Percentiles rank a stretch among this genome's conserved stretches.
Conservation (phyloP, 2,113 vertebrate genomes). For the Callospermophilus lateralis region DNA sequence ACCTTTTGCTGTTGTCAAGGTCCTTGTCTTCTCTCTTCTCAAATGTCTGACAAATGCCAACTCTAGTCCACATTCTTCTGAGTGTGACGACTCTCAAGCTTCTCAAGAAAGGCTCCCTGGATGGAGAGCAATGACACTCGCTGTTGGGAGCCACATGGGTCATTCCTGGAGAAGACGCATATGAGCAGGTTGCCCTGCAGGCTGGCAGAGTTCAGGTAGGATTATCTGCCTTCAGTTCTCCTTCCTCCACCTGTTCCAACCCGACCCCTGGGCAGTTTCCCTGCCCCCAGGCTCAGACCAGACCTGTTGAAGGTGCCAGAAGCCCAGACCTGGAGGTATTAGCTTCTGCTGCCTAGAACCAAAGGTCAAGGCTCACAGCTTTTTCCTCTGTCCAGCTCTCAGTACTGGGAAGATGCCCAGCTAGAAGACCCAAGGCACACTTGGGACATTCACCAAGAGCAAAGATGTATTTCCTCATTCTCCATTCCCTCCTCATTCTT, state of each 20-base stretch:
- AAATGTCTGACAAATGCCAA: not conserved
- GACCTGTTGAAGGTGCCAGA: not conserved
- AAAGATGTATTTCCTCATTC: not conserved
- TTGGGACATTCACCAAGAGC: not conserved
- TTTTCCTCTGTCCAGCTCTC: not conserved
- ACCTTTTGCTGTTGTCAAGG: not conserved
- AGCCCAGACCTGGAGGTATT: not conserved
- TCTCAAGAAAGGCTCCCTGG: not conserved
- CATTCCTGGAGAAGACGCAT: not conserved
- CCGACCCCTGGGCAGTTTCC: not conserved
- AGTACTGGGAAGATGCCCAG: not conserved
- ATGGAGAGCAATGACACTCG: not conserved
- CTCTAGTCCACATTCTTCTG: not conserved
- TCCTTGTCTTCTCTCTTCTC: not conserved
- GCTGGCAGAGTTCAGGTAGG: accelerated
- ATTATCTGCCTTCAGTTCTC: not conserved
- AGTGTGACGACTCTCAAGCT: not conserved
- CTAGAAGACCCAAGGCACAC: not conserved
- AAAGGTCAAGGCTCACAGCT: not conserved
- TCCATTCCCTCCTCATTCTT: not conserved
- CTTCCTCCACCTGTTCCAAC: not conserved
- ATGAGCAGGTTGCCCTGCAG: accelerated
- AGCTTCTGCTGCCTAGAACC: not conserved
- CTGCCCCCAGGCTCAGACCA: not conserved
- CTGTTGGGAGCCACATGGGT: not conserved